Conservation (phyloP, 1,140 invertebrate species). For the Drosophila nikananu region DNA sequence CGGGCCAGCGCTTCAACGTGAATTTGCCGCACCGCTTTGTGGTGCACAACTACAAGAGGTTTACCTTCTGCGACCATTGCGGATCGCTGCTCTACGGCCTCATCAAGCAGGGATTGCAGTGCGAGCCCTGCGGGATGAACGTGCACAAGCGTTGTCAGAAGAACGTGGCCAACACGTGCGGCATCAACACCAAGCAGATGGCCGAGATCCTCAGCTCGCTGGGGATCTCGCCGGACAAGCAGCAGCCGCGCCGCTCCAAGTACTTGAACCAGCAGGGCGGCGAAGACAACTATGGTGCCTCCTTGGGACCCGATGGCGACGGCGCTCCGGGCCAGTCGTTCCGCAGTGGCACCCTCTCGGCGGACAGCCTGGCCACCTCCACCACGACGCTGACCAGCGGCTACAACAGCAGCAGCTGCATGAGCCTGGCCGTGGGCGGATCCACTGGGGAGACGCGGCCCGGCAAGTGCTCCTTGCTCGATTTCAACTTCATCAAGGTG, state of each 20-base stretch:
- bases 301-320: conserved; percentile 64
- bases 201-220: conserved; percentile 95
- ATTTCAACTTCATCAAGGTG: conserved; percentile 99
- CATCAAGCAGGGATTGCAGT: conserved; percentile 98
- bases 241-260: conserved; percentile 89
- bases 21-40: conserved; percentile 98
- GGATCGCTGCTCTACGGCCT: conserved; percentile 96
- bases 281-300: conserved; percentile 85
- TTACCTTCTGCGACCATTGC: conserved; percentile 99
- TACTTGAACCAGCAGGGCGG: conserved; percentile 86
- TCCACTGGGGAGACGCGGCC: conserved; percentile 82
- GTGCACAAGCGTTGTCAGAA: conserved; percentile 99
- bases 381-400: conserved; percentile 72
- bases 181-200: conserved; percentile 98
- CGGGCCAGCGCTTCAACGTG: conserved; percentile 96
- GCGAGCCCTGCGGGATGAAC: conserved; percentile 98
- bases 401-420: conserved; percentile 74
- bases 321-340: conserved; percentile 68
- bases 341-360: conserved; percentile 70
- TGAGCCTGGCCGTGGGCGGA: conserved; percentile 55
- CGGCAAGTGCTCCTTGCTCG: conserved; percentile 91
- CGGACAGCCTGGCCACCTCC: conserved; percentile 68
- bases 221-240: conserved; percentile 96
- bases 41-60: conserved; percentile 97
- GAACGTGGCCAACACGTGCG: conserved; percentile 99